A percentile compares a stretch with the other conserved stretches of the same genome.
These are phyloP conservation scores for Rutilus rutilus DNA, from an alignment of 2,113 vertebrate species.

Conservation along the genomic window DNA sequence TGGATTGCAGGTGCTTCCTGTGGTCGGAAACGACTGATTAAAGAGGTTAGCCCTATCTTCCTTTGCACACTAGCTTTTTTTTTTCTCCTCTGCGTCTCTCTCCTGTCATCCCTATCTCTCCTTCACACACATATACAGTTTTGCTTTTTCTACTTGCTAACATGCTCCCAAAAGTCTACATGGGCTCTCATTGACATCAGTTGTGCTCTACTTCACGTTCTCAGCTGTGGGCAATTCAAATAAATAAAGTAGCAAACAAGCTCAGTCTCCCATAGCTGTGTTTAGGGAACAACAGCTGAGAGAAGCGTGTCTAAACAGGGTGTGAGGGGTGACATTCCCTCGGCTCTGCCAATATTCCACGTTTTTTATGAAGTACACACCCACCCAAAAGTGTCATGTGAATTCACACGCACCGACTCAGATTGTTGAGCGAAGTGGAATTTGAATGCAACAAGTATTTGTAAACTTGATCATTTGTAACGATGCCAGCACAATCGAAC, in stretches of 20 bases:
- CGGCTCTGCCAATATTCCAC: constrained; percentile 64
- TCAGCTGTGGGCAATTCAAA: constrained; percentile 60
- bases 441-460: not conserved
- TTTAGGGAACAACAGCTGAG: constrained; percentile 78
- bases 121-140: constrained; percentile 42
- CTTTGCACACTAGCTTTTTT: constrained; percentile 36
- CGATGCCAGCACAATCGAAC: not conserved
- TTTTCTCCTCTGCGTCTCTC: constrained; percentile 31
- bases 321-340: constrained; percentile 72
- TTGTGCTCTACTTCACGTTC: constrained; percentile 54
- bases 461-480: not conserved
- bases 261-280: constrained; percentile 66
- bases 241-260: constrained; percentile 62
- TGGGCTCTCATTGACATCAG: constrained; percentile 33
- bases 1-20: constrained; percentile 74
- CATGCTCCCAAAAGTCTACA: constrained; percentile 17
- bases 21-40: constrained; percentile 61
- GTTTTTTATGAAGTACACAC: constrained; percentile 38
- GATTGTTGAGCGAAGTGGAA: not conserved
- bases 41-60: constrained; percentile 63
- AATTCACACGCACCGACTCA: not conserved
- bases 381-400: not conserved
- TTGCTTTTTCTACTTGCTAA: not conserved
- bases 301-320: constrained; percentile 73
- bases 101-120: constrained; percentile 20